phyloP scores from a whole-genome alignment of 2,113 vertebrate species.

The Myotis yumanensis region DNA sequence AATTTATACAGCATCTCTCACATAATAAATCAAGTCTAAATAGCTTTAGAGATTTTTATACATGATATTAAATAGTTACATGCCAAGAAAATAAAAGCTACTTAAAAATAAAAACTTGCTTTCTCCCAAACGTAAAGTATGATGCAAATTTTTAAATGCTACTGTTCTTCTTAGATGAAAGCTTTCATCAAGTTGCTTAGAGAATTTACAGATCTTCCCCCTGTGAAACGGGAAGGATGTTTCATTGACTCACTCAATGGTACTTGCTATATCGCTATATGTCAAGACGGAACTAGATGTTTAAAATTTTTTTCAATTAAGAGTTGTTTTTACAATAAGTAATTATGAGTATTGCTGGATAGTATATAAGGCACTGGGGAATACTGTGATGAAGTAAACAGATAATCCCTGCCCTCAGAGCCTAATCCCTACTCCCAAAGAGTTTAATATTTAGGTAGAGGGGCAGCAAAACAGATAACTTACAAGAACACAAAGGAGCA shows the following conservation, averaged over 20 bases:
- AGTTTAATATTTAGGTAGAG: background rate
- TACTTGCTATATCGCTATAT: background rate
- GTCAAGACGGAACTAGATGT: background rate
- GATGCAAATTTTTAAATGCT: conserved; percentile 25
- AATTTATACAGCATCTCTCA: conserved; percentile 40
- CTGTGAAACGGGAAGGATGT: background rate
- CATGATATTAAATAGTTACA: conserved; percentile 29
- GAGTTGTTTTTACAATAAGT: background rate
- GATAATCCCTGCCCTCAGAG: background rate
- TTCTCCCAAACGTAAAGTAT: conserved; percentile 23
- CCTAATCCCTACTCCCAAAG: background rate
- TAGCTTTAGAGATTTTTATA: conserved; percentile 50
- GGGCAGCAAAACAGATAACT: background rate
- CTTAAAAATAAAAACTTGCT: conserved; percentile 34
- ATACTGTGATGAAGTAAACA: background rate
- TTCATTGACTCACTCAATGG: background rate
- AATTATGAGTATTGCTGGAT: background rate
- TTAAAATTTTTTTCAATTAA: background rate
- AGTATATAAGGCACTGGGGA: background rate
- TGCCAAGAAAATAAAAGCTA: conserved; percentile 60
- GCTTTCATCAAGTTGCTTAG: background rate
- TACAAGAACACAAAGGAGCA: background rate
- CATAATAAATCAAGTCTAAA: conserved; percentile 42
- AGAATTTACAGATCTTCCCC: background rate
- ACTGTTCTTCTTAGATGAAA: conserved; percentile 17